Evolutionary conservation across 1,140 invertebrate species (phyloP).

Genomic region (Sarcophaga bullata): DNA sequence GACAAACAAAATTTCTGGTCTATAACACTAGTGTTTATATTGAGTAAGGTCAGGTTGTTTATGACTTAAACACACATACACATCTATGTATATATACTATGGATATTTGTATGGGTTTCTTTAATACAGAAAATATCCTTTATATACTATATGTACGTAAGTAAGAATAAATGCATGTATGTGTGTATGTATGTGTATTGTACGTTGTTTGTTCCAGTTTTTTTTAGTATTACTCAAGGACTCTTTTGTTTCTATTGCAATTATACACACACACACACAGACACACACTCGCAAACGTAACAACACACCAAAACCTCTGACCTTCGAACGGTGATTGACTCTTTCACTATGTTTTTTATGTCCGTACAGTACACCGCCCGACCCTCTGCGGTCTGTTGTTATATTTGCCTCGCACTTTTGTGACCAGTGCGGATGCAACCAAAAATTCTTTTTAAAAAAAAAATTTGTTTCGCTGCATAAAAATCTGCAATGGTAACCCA

Average conservation of each 20-base stretch:
- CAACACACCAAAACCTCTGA: constrained; percentile 50
- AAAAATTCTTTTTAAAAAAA: neutral
- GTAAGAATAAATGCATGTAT: neutral
- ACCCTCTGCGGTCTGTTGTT: too few species aligned
- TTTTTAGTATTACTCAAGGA: constrained; percentile 52
- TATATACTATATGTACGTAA: neutral
- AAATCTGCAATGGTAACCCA: constrained; percentile 17
- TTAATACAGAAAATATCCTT: constrained; percentile 20
- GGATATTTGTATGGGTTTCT: neutral
- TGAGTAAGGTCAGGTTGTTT: constrained; percentile 37
- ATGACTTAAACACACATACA: constrained; percentile 38
- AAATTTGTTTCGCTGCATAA: neutral
- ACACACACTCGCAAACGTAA: constrained; percentile 46
- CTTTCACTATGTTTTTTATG: constrained; percentile 4
- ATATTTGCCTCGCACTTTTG: too few species aligned
- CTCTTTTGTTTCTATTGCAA: constrained; percentile 46
- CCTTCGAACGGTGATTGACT: constrained; percentile 65
- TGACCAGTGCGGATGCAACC: too few species aligned
- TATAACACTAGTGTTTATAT: constrained; percentile 10
- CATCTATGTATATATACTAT: neutral
- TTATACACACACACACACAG: too few species aligned
- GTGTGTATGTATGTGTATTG: too few species aligned
- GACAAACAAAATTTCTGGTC: neutral
- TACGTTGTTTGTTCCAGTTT: constrained; percentile 9
- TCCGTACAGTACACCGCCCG: too few species aligned